Base-by-base conservation (phyloP, 2,797 vertebrate species). In the Pachyuromys duprasi region DNA sequence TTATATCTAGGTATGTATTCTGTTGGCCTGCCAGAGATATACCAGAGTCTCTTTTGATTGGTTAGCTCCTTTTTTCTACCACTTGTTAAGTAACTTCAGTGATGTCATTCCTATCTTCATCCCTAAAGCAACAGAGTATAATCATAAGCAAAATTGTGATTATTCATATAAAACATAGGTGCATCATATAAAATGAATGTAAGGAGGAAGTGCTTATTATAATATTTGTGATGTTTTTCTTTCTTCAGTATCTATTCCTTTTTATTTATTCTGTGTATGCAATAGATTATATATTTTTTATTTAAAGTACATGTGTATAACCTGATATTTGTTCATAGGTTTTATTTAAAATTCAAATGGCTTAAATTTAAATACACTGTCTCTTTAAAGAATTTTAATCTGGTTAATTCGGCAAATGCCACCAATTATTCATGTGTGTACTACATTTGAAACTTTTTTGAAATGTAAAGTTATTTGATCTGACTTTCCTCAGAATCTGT, bases 381-480 rank as follows among this genome's bases (percentile, higher is more conserved):
- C 0, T 84, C 42, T 90, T 80, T 94, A 91, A 60, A n/a, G 55
- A 5, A 72, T 86, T 53, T 70, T 45, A 28, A 53, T 75, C 6
- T 83, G 81, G 65, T 20, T 62, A 75, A 36, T 63, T 86, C n/a
- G 91, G 24, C 33, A 79, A 90, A 60, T 4, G 86, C 17, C 57
- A 78, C 81, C 28, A 83, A 26, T 62, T 92, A 93, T 83, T 87
- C 26, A 90, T 91, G 12, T 86, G 60, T 14, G 5, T 24, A 65
- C 24, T 26, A 69, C 45, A 93, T 87, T 78, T 84, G 76, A 83
- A 15, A 14, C 20, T 33, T 78, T 79, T 90, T 96, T 87, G 20
- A 94, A 93, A 90, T 86, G 42, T 4, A 92, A 93, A 53, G 45
- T 90, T 93, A 55, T 86, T 90, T 39, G 82, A 69, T 75, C 33